phyloP scores from a whole-genome alignment of 2,113 vertebrate genomes.

The Indicator indicator region DNA sequence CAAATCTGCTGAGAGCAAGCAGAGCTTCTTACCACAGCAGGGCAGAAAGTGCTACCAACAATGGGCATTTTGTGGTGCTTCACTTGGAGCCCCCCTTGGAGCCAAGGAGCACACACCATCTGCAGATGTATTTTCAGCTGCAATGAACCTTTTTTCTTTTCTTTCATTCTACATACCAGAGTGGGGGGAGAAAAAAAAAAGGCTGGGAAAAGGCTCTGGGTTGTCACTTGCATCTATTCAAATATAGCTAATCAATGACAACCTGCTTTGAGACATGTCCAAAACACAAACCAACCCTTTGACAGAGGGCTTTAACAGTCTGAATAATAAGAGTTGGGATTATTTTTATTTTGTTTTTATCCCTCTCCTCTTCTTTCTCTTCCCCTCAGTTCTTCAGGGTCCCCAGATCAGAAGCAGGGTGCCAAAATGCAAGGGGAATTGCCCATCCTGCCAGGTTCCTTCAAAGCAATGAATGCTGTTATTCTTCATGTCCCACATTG shows the following conservation, averaged over 20 bases:
- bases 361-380: slow-evolving; percentile 29
- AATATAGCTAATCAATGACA: slow-evolving; percentile 54
- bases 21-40: neutral
- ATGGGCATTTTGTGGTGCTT: slow-evolving; percentile 46
- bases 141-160: slow-evolving; percentile 22
- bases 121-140: slow-evolving; percentile 43
- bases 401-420: neutral
- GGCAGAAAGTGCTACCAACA: slow-evolving; percentile 20
- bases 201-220: slow-evolving; percentile 44
- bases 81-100: neutral
- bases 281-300: slow-evolving; percentile 48
- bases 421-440: slow-evolving; percentile 14
- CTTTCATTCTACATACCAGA: neutral
- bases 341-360: neutral
- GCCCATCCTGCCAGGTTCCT: slow-evolving; percentile 37
- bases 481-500: neutral
- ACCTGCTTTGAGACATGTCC: slow-evolving; percentile 46
- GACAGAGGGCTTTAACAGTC: slow-evolving; percentile 18
- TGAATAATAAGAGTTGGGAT: neutral
- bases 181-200: slow-evolving; percentile 18
- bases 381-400: slow-evolving; percentile 10
- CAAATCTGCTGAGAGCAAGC: slow-evolving; percentile 12
- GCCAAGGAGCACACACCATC: slow-evolving; percentile 46
- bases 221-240: slow-evolving; percentile 57
- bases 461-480: slow-evolving; percentile 27